Evolutionary conservation across 2,797 vertebrate genomes (phyloP).

Genomic region (Dermochelys coriacea): DNA sequence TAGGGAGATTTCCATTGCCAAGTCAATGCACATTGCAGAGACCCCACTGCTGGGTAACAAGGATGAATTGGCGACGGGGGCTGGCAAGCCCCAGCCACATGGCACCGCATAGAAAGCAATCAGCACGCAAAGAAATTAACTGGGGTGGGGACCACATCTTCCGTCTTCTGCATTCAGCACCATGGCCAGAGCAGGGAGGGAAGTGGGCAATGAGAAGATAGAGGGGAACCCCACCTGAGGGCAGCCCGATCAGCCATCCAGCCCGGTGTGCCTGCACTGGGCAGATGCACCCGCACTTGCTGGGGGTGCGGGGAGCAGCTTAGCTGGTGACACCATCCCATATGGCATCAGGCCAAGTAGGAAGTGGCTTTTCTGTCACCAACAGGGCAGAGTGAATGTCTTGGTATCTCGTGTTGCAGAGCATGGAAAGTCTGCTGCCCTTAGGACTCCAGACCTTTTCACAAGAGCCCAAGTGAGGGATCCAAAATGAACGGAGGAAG

Average conservation of each 20-base stretch:
- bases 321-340: background rate
- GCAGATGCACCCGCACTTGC: background rate
- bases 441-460: background rate
- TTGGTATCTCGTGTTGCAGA: too few species aligned
- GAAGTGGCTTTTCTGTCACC: background rate
- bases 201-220: background rate
- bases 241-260: background rate
- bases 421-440: too few species aligned
- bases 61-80: background rate
- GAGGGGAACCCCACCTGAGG: background rate
- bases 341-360: background rate
- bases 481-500: background rate
- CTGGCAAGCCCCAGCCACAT: background rate
- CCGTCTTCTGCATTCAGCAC: background rate
- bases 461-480: background rate
- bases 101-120: background rate
- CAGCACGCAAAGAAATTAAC: too few species aligned
- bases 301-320: background rate
- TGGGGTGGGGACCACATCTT: background rate
- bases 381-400: background rate
- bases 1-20: background rate
- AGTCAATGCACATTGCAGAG: background rate
- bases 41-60: background rate
- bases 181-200: background rate
- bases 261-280: background rate